phyloP scores from a whole-genome alignment of 1,140 invertebrate genomes.

The Atopsyche davidsoni region DNA sequence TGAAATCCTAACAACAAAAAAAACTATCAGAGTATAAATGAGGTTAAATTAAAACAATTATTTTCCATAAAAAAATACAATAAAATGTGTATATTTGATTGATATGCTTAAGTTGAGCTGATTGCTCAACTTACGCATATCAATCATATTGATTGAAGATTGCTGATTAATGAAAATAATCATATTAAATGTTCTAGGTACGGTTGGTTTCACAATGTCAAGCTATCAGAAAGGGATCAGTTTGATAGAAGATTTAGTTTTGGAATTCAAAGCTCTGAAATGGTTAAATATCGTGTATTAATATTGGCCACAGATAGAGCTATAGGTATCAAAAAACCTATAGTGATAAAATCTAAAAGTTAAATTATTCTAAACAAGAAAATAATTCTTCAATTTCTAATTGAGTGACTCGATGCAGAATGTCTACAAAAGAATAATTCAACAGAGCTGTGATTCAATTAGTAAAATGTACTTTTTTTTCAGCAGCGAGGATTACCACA shows the following conservation, averaged over 20 bases:
- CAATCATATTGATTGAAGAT: not conserved
- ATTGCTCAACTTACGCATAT: too few species aligned
- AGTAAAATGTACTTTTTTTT: too few species aligned
- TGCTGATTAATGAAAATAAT: constrained; percentile 5
- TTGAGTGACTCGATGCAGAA: constrained; percentile 36
- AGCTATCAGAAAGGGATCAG: constrained; percentile 29
- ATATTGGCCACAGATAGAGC: constrained; percentile 19
- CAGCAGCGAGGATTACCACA: too few species aligned
- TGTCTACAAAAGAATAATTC: too few species aligned
- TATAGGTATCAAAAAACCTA: constrained; percentile 4
- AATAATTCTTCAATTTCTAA: constrained; percentile 31
- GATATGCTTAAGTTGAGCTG: constrained; percentile 14
- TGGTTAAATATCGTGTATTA: constrained; percentile 36
- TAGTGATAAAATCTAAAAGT: constrained; percentile 7
- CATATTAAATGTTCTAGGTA: constrained; percentile 32
- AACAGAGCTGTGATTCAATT: too few species aligned
- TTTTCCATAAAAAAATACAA: constrained; percentile 6
- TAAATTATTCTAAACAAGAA: not conserved
- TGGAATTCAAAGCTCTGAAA: constrained; percentile 33
- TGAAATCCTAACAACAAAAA: too few species aligned
- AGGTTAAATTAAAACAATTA: constrained; percentile 4
- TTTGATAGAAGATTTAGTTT: constrained; percentile 34
- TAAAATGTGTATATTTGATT: constrained; percentile 6
- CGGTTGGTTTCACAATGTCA: constrained; percentile 37
- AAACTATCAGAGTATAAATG: too few species aligned